Evolutionary conservation across 2,888 invertebrate genomes (phyloP), one percentile per base, ranked within the genome.

Genomic region (Parnassius orleans): DNA sequence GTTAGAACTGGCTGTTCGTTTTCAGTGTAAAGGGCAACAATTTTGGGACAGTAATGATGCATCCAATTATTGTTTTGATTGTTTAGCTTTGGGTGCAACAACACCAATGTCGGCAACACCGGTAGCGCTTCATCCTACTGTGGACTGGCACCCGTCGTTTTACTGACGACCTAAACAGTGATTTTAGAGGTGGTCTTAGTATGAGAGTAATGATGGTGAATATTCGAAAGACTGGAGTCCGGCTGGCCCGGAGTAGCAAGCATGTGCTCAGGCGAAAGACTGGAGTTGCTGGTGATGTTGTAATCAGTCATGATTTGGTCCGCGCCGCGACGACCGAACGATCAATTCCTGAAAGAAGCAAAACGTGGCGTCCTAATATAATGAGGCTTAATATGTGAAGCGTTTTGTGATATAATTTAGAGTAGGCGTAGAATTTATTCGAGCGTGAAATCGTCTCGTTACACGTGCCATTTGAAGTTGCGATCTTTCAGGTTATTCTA

Each of bases 41-140:
- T 97, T 95, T 86, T 99, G 99, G 99, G 99, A 99, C 86, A 98
- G 95, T 85, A 98, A 98, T 81, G 91, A 92, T 63, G 97, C 98
- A 24, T 89, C 92, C 14, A 99, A 99, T 90, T 99, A 98, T 84
- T 94, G 95, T 78, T 97, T 97, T 83, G 96, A 97, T 80, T 97
- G 97, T 84, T 87, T 97, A 75, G 95, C 96, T n/a, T 77, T 90
- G 19, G 87, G 92, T 12, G 75, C 84, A 46, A 70, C 72, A 42
- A 68, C 73, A 50, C 79, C 79, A 55, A 64, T 69, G 24, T 72
- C 81, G 56, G 80, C 92, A 14, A 63, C 82, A 68, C 59, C 86
- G 57, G 82, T 80, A 11, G 83, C 83, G 57, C 78, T 87, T 68
- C 87, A 87, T 68, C 87, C 90, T 19, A 83, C 87, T 42, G 79